Percentiles rank a stretch among this genome's conserved stretches.
Evolutionary conservation across 1,140 invertebrate genomes (phyloP).

Genomic region (Nylanderia fulva): DNA sequence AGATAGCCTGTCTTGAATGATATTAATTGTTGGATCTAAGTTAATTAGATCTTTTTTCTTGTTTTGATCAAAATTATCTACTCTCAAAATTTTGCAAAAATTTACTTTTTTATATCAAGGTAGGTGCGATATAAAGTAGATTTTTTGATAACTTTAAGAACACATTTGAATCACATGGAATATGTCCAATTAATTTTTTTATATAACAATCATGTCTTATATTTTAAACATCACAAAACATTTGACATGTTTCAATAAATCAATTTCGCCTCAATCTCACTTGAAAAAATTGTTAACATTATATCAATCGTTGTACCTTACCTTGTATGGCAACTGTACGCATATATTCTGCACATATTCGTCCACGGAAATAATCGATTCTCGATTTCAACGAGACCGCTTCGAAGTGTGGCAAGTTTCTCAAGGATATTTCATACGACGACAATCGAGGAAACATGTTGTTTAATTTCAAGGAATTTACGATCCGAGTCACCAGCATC

Average conservation of each 20-base stretch:
- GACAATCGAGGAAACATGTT: neutral
- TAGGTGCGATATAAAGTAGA: neutral
- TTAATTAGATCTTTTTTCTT: neutral
- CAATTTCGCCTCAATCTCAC: neutral
- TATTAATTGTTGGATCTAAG: neutral
- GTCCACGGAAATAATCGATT: constrained; percentile 14
- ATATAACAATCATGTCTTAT: neutral
- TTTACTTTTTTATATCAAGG: neutral
- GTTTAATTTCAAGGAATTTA: constrained; percentile 28
- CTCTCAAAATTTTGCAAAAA: too few species aligned
- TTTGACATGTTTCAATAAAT: neutral
- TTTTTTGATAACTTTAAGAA: neutral
- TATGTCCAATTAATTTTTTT: neutral
- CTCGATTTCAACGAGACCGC: neutral
- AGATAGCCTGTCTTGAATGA: neutral
- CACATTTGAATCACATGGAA: neutral
- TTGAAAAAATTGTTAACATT: neutral
- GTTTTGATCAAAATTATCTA: neutral
- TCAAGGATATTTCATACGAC: constrained; percentile 8
- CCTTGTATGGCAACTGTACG: neutral
- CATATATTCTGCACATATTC: neutral
- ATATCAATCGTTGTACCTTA: too few species aligned
- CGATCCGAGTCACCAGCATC: neutral
- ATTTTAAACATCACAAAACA: neutral
- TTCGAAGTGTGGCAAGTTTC: neutral